Percentiles rank a stretch among this genome's conserved stretches.
Conservation (phyloP, 2,888 invertebrate species). For the Diarsia dahlii region DNA sequence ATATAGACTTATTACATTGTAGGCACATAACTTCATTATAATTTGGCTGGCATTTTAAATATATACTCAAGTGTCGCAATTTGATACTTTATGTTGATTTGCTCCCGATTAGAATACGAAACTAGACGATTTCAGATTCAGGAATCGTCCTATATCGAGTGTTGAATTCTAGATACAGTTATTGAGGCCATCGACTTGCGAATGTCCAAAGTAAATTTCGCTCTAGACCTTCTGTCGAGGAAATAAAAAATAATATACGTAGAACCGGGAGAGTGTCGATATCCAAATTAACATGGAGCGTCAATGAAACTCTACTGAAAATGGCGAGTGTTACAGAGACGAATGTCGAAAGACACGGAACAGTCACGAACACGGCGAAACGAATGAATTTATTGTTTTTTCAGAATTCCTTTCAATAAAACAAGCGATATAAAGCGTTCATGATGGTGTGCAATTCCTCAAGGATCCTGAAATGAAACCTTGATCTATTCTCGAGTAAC, state of each 20-base stretch:
- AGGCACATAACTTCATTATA: neutral
- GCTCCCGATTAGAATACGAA: slow-evolving; percentile 44
- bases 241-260: slow-evolving; percentile 37
- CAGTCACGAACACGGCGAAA: slow-evolving; percentile 65
- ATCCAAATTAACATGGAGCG: slow-evolving; percentile 51
- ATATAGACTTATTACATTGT: neutral
- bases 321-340: slow-evolving; percentile 62
- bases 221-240: slow-evolving; percentile 18
- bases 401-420: slow-evolving; percentile 30
- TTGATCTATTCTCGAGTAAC: neutral
- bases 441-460: neutral
- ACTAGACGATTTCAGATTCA: slow-evolving; percentile 49
- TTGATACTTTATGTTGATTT: slow-evolving; percentile 39
- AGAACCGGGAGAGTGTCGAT: slow-evolving; percentile 31
- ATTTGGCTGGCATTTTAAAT: slow-evolving; percentile 23
- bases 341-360: slow-evolving; percentile 71
- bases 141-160: slow-evolving; percentile 32
- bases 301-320: slow-evolving; percentile 55
- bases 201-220: slow-evolving; percentile 33
- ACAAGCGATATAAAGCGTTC: slow-evolving; percentile 6
- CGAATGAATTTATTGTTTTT: slow-evolving; percentile 74
- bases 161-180: slow-evolving; percentile 39
- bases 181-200: slow-evolving; percentile 34
- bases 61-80: slow-evolving; percentile 35
- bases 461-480: neutral